Percentiles rank a stretch among this genome's conserved stretches.
These are phyloP conservation scores for Phyllopteryx taeniolatus DNA, from an alignment of 2,113 vertebrate species.

Conservation along the genomic window DNA sequence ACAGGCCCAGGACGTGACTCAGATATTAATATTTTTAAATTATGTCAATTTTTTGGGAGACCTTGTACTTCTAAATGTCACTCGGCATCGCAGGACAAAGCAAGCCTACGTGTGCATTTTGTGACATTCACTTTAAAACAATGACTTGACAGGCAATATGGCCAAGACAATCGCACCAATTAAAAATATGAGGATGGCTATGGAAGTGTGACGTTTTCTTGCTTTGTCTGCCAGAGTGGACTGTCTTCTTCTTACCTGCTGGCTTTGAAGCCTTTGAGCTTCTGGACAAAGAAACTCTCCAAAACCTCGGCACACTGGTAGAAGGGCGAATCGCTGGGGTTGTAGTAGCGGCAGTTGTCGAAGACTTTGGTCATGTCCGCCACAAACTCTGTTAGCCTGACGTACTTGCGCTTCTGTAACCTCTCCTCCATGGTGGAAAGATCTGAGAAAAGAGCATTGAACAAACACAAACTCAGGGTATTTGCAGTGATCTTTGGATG, in stretches of 20 bases:
- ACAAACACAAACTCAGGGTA: background rate
- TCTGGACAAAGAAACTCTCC: slow-evolving; percentile 99
- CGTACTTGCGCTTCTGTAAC: slow-evolving; percentile 90
- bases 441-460: slow-evolving; percentile 69
- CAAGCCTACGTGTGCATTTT: too few species aligned
- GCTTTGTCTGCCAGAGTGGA: background rate
- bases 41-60: too few species aligned
- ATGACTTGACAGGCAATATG: too few species aligned
- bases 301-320: slow-evolving; percentile 98
- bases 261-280: slow-evolving; percentile 98
- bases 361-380: slow-evolving; percentile 99
- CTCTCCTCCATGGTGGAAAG: slow-evolving; percentile 97
- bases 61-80: too few species aligned
- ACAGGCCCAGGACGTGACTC: too few species aligned
- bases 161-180: background rate
- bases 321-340: slow-evolving; percentile 96
- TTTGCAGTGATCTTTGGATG: slow-evolving; percentile 1
- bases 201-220: background rate
- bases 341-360: slow-evolving; percentile 99
- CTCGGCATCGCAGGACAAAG: too few species aligned
- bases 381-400: slow-evolving; percentile 97
- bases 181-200: background rate
- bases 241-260: slow-evolving; percentile 84
- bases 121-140: too few species aligned
- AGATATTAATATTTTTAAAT: too few species aligned